phyloP scores from a whole-genome alignment of 2,888 invertebrate species.

The Neoitamus cyanurus region DNA sequence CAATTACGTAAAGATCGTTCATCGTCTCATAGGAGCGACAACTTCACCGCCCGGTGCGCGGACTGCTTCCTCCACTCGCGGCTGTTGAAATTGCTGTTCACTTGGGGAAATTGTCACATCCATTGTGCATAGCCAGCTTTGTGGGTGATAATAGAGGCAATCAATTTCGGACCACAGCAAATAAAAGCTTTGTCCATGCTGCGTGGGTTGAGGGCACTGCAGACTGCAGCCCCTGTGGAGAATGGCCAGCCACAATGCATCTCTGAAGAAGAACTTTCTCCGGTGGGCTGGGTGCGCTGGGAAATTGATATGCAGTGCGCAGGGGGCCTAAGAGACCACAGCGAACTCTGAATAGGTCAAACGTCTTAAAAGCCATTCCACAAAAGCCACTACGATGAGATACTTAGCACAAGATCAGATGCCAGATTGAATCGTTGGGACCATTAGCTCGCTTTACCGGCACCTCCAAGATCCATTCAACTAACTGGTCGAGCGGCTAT shows the following conservation, averaged over 20 bases:
- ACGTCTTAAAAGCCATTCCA: background rate
- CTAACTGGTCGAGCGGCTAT: background rate
- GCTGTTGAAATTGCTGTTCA: background rate
- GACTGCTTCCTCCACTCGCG: background rate
- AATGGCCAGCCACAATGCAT: background rate
- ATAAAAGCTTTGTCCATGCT: background rate
- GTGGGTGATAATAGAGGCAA: background rate
- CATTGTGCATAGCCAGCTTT: background rate
- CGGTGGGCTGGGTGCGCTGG: background rate
- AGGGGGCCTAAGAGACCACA: background rate
- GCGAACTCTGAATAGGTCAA: background rate
- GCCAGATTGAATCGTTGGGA: background rate
- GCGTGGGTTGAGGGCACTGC: background rate
- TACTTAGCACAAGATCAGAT: background rate
- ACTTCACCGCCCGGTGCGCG: background rate
- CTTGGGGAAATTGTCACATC: background rate
- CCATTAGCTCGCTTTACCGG: background rate
- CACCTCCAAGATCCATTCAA: background rate
- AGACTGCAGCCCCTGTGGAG: background rate
- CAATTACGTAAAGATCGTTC: background rate
- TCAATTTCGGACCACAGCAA: background rate
- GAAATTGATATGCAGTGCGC: conserved; percentile 15
- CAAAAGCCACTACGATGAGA: background rate
- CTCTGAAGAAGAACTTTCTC: conserved; percentile 13
- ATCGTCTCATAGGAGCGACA: background rate